phyloP scores from a whole-genome alignment of 2,888 invertebrate genomes.

The Megastigmus dorsalis region DNA sequence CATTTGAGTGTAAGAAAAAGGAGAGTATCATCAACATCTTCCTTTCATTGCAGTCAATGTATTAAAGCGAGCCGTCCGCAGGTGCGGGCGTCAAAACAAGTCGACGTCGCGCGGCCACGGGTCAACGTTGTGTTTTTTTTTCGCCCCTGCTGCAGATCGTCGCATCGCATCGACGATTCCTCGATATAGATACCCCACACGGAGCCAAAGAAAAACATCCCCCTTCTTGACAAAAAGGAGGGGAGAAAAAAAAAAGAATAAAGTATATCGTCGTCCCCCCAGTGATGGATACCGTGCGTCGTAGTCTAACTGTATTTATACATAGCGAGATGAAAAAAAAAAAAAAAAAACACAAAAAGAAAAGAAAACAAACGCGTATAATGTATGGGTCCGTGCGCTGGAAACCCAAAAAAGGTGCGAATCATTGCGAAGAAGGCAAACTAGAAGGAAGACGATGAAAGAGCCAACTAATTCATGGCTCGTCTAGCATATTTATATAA shows the following conservation, averaged over 20 bases:
- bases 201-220: slow-evolving; percentile 64
- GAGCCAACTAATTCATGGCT: neutral
- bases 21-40: too few species aligned
- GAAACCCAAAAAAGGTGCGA: slow-evolving; percentile 25
- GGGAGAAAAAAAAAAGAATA: neutral
- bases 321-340: slow-evolving; percentile 8
- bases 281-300: neutral
- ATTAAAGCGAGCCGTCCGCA: neutral
- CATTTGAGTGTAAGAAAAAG: too few species aligned
- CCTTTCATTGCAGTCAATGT: neutral
- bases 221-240: neutral
- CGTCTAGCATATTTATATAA: slow-evolving; percentile 13
- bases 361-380: neutral
- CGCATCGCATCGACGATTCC: slow-evolving; percentile 35
- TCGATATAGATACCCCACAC: slow-evolving; percentile 54
- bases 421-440: slow-evolving; percentile 9
- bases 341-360: neutral
- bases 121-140: too few species aligned
- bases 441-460: neutral
- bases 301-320: slow-evolving; percentile 16
- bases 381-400: neutral
- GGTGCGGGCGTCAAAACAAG: too few species aligned
- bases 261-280: neutral
- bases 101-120: neutral
- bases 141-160: neutral